A percentile compares a stretch with the other conserved stretches of the same genome.
Evolutionary conservation across 2,888 invertebrate genomes (phyloP).

Genomic region (Rhingia rostrata): DNA sequence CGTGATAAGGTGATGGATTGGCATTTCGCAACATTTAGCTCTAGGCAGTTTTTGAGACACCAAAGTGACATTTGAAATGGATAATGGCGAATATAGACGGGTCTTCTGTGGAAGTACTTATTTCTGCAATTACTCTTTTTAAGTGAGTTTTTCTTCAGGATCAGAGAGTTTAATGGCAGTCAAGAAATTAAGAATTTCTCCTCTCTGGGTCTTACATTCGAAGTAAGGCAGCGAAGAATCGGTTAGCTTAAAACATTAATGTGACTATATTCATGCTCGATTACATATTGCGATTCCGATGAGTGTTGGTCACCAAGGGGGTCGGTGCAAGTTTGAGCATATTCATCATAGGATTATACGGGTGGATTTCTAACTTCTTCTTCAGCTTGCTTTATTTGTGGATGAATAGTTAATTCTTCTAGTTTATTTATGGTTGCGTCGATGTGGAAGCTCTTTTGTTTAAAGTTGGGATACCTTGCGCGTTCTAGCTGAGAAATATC

Average conservation of each 20-base stretch:
- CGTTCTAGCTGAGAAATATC: too few relatives aligned
- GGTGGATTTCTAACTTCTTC: too few relatives aligned
- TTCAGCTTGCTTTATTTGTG: not conserved
- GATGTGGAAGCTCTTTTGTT: too few relatives aligned
- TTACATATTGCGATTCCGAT: not conserved
- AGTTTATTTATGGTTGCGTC: not conserved
- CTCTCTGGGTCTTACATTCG: too few relatives aligned
- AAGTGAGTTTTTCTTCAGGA: not conserved
- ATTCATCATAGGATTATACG: not conserved
- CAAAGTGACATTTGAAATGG: conserved; percentile 1
- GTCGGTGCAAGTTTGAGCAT: not conserved
- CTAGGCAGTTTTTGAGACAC: too few relatives aligned
- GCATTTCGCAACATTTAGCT: too few relatives aligned
- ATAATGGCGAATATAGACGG: conserved; percentile 3
- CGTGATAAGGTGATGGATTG: too few relatives aligned
- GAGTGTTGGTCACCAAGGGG: not conserved
- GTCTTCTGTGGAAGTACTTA: not conserved
- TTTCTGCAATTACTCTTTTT: not conserved
- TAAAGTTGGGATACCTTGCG: too few relatives aligned
- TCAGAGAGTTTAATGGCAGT: too few relatives aligned
- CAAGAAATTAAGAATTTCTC: too few relatives aligned
- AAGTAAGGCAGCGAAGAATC: too few relatives aligned
- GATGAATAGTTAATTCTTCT: not conserved
- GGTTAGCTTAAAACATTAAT: too few relatives aligned
- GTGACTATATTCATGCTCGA: not conserved